Base-by-base conservation (phyloP, 1,140 invertebrate species). In the Nasonia longicornis region DNA sequence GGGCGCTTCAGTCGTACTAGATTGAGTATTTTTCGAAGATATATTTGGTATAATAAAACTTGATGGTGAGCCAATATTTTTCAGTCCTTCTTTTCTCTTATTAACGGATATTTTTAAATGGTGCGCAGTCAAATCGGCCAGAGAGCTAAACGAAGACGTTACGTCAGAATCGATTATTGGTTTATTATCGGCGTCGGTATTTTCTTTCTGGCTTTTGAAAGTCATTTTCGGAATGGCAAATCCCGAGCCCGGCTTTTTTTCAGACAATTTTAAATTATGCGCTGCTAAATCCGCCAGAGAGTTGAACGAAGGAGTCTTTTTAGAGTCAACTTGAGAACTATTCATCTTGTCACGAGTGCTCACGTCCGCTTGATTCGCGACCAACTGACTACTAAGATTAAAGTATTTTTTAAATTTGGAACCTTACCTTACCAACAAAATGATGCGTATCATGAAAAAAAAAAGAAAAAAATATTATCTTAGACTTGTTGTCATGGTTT, bases 361-460 rank as follows among this genome's bases (percentile, higher is more conserved):
- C 64, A 77, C 20, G 20, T 81, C 7, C 16, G 6, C 6, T 29
- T 69, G 63, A 45, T 58, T 12, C 8, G 63, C 16, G 75, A 64
- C 52, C 4, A 58, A 20, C 0, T 6, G 16, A 58, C 14, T 70
- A 64, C 12, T 64, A 66, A 29, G 26, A 81, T 11, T 74, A 73
- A 69, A 77, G 67, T 20, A 3, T 67, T 77, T 48, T 79, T 82
- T 29, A 71, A 26, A 76, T 76, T 76, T 76, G 79, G 83, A 86
- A 90, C 83, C 92, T 93, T 93, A 93, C 92, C 92, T 93, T 93
- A 88, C 90, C 87, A 88, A 90, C 85, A 86, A 86, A 86, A 80
- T 58, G 45, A 63, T 22, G 83, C 79, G 79, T 81, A 87, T 89
- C 89, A 91, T 89, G 90, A 90, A 91, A 93, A 84, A 86, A 87